These are phyloP conservation scores for Amazona finschi DNA, from an alignment of 2,797 vertebrate species.

Conservation along the genomic window DNA sequence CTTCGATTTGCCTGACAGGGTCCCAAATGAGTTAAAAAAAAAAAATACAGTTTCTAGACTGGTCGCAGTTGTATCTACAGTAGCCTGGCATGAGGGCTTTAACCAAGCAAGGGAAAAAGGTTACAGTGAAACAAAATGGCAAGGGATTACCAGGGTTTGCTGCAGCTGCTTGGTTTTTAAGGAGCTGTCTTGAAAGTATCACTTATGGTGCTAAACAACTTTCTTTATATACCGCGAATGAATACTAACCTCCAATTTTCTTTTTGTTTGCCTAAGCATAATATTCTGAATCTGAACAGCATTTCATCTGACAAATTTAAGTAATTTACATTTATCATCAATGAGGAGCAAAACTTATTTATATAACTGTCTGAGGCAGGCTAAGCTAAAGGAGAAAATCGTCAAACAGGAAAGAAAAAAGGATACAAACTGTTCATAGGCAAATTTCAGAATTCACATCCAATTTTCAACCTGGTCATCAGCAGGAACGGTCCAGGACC, in stretches of 20 bases:
- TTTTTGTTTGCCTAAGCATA: background rate
- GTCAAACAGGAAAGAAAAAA: background rate
- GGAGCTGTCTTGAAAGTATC: background rate
- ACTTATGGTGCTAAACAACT: background rate
- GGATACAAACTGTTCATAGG: background rate
- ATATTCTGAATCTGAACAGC: background rate
- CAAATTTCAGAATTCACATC: background rate
- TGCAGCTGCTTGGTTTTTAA: background rate
- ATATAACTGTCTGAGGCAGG: background rate
- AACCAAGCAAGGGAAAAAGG: background rate
- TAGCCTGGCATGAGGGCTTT: background rate
- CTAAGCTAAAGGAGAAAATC: background rate
- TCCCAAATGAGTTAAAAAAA: background rate
- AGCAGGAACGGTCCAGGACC: background rate
- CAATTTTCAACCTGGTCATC: background rate
- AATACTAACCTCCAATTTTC: background rate
- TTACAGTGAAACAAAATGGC: background rate
- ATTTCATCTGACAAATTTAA: conserved; percentile 3
- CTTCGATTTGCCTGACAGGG: background rate
- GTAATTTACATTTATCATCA: background rate
- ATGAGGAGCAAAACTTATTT: background rate
- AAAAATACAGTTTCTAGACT: background rate
- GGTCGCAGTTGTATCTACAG: background rate
- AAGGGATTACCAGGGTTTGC: background rate
- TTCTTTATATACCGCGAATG: background rate